phyloP scores from a whole-genome alignment of 1,140 invertebrate genomes.

The Drosophila sturtevanti region DNA sequence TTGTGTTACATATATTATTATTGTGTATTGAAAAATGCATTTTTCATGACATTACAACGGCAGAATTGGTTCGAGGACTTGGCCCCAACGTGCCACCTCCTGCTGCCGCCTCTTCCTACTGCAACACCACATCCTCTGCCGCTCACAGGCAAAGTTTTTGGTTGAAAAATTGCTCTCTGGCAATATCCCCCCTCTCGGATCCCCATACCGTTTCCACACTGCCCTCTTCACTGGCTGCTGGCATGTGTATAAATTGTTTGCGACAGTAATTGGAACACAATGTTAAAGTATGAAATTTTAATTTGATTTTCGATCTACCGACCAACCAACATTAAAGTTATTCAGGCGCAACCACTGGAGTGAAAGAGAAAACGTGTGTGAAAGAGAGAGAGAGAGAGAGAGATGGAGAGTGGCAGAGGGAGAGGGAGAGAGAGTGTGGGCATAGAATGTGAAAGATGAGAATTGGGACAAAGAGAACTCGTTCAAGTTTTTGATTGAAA shows the following conservation, averaged over 20 bases:
- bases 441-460: neutral
- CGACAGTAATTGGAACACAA: slow-evolving; percentile 74
- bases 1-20: slow-evolving; percentile 71
- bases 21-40: slow-evolving; percentile 76
- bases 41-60: slow-evolving; percentile 60
- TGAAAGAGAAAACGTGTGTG: neutral
- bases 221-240: neutral
- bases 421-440: neutral
- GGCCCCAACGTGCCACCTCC: slow-evolving; percentile 10
- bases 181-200: slow-evolving; percentile 14
- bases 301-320: slow-evolving; percentile 59
- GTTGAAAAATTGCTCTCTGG: slow-evolving; percentile 58
- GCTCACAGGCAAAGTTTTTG: slow-evolving; percentile 49
- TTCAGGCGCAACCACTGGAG: neutral
- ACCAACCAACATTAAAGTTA: slow-evolving; percentile 10
- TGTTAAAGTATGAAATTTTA: slow-evolving; percentile 75
- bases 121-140: neutral
- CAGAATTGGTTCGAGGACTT: slow-evolving; percentile 38
- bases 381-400: no score
- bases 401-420: neutral
- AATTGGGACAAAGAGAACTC: neutral
- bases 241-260: slow-evolving; percentile 71
- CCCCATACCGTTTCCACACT: neutral
- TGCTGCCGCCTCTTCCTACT: slow-evolving; percentile 1
- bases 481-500: slow-evolving; percentile 8